Evolutionary conservation across 2,888 invertebrate species (phyloP), one percentile per base, ranked within the genome.

Genomic region (Brachyptera putata): DNA sequence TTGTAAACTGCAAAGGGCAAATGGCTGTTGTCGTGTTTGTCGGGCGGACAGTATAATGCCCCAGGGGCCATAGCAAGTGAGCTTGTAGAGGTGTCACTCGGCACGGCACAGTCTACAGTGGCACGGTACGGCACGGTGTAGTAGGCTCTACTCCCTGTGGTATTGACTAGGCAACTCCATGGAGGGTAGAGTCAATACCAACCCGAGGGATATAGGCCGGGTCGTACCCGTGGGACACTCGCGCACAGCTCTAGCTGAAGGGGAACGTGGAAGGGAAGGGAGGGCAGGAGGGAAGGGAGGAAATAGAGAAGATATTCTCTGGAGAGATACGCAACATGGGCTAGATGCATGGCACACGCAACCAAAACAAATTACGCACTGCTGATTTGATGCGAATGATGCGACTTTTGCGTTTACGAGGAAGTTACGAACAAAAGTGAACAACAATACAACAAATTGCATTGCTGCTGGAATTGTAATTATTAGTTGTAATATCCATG

Each of bases 201-300:
- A 77, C 73, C 81, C 80, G 74, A 73, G 75, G 71, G 71, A 71
- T 66, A n/a, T n/a, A 65, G 61, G 64, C 34, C 65, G 64, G 49
- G 63, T 56, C 62, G 60, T 55, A 70, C 71, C 70, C 70, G 66
- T 65, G 71, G 76, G 64, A 79, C 73, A 13, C 75, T 68, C 3
- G 64, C 36, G 72, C 81, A 80, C 72, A 77, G 77, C n/a, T n/a
- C n/a, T n/a, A n/a, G n/a, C n/a, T n/a, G n/a, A n/a, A n/a, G n/a
- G n/a, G n/a, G n/a, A n/a, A n/a, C 71, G 64, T 76, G 72, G 0
- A 78, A 78, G 76, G 76, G 76, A 1, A 79, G 77, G 0, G 77
- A 76, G 3, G 78, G 1, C 79, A 36, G 57, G 49, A 57, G 59
- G 9, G 58, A 24, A 36, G 58, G 56, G 48, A 46, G 43, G 62